These are phyloP conservation scores for Pavo muticus DNA, from an alignment of 2,113 vertebrate species.

Conservation along the genomic window DNA sequence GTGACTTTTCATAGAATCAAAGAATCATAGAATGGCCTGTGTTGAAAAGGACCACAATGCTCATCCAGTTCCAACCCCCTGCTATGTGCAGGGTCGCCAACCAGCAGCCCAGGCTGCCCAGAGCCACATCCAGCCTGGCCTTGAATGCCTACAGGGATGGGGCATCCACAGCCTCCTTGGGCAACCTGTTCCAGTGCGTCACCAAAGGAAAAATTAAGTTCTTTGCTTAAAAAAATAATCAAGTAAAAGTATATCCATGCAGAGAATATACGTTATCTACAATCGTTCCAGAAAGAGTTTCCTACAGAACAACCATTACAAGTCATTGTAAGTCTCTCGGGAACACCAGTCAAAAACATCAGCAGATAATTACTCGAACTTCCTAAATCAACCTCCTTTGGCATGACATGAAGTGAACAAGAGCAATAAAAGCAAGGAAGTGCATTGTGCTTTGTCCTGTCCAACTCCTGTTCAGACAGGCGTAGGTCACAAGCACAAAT, in stretches of 20 bases:
- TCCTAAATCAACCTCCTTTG: constrained; percentile 73
- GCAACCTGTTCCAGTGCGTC: too few relatives aligned
- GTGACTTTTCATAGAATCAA: neutral
- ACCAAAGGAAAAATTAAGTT: neutral
- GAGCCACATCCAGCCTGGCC: too few relatives aligned
- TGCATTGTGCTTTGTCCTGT: constrained; percentile 79
- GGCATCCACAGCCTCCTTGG: too few relatives aligned
- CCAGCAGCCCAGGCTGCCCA: too few relatives aligned
- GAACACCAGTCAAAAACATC: constrained; percentile 72
- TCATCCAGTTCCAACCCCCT: too few relatives aligned
- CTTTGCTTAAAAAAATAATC: constrained; percentile 43
- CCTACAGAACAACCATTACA: constrained; percentile 68
- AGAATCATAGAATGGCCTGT: too few relatives aligned
- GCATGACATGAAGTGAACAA: constrained; percentile 76
- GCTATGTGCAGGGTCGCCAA: too few relatives aligned
- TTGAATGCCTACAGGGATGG: too few relatives aligned
- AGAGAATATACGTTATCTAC: constrained; percentile 42
- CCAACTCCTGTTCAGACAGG: constrained; percentile 60
- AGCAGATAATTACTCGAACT: constrained; percentile 68
- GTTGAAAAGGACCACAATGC: too few relatives aligned
- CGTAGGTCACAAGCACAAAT: constrained; percentile 68
- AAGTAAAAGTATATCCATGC: constrained; percentile 2
- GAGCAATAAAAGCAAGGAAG: constrained; percentile 76
- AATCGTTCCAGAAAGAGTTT: constrained; percentile 40
- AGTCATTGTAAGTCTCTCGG: constrained; percentile 55